Percentiles rank a stretch among this genome's conserved stretches.
Conservation (phyloP, 2,797 vertebrate species). For the Melanotaenia nigrans region DNA sequence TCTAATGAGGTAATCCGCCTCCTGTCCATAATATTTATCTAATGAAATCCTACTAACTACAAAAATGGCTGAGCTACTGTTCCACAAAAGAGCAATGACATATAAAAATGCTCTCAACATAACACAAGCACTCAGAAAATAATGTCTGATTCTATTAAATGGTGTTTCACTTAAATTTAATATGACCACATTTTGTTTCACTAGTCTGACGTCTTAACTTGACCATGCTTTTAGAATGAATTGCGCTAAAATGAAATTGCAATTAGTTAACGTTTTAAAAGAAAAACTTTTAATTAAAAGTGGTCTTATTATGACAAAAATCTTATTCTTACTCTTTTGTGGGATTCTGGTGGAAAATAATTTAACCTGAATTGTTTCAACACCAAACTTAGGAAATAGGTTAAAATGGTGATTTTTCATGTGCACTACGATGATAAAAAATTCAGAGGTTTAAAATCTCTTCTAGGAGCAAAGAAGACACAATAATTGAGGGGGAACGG, state of each 20-base stretch:
- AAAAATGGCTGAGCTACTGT: conserved; percentile 22
- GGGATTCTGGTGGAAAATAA: neutral
- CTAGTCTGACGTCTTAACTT: neutral
- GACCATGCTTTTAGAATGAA: neutral
- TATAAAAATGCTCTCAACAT: conserved; percentile 25
- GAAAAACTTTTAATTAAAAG: neutral
- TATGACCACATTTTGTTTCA: neutral
- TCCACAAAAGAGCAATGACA: conserved; percentile 36
- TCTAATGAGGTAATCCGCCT: conserved; percentile 61
- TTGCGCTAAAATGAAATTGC: neutral
- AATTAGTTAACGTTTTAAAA: neutral
- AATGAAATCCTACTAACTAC: conserved; percentile 36
- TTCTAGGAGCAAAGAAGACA: conserved; percentile 83
- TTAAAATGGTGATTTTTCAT: neutral
- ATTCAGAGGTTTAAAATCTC: conserved; percentile 15
- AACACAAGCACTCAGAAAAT: conserved; percentile 19
- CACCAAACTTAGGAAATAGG: neutral
- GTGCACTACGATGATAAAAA: neutral
- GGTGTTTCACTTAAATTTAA: neutral
- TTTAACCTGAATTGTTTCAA: neutral
- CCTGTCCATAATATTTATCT: conserved; percentile 38
- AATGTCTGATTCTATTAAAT: conserved; percentile 13
- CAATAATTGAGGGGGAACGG: conserved; percentile 67
- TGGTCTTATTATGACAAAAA: no score
- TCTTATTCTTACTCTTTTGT: neutral